Conservation (phyloP, 2,888 invertebrate genomes). For the Lypha dubia region DNA sequence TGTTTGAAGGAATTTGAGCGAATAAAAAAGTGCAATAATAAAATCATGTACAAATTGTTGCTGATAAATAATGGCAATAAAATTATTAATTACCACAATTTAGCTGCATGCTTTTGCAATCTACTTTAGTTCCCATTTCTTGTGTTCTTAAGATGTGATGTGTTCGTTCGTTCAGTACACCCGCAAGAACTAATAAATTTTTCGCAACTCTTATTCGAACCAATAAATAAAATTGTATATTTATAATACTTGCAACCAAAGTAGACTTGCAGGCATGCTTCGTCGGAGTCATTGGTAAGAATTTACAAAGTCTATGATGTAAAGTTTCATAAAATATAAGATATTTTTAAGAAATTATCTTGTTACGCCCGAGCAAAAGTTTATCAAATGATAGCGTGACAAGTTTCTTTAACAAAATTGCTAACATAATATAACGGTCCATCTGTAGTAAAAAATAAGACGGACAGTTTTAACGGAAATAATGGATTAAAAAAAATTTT, state of each 20-base stretch:
- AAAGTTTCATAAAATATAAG: too few relatives aligned
- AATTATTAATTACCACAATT: constrained; percentile 75
- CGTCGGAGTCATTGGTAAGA: too few relatives aligned
- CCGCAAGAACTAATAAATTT: constrained; percentile 55
- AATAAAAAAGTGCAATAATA: constrained; percentile 35
- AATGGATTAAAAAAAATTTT: too few relatives aligned
- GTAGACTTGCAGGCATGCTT: background rate
- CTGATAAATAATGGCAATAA: constrained; percentile 74
- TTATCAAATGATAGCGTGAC: too few relatives aligned
- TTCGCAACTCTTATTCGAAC: constrained; percentile 45
- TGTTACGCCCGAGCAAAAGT: too few relatives aligned
- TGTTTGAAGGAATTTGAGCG: background rate
- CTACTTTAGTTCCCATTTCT: constrained; percentile 13
- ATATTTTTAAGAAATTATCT: too few relatives aligned
- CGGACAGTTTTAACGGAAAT: too few relatives aligned
- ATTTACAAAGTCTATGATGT: too few relatives aligned
- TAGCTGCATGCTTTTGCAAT: constrained; percentile 54
- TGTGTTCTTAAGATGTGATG: constrained; percentile 28
- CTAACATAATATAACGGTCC: too few relatives aligned
- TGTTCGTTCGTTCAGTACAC: constrained; percentile 24
- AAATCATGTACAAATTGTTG: constrained; percentile 73
- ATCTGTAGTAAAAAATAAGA: too few relatives aligned
- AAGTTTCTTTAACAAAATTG: too few relatives aligned
- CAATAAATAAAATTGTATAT: background rate
- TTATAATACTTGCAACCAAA: background rate